Base-by-base conservation (phyloP, 1,140 invertebrate species). In the Choristoneura fumiferana region DNA sequence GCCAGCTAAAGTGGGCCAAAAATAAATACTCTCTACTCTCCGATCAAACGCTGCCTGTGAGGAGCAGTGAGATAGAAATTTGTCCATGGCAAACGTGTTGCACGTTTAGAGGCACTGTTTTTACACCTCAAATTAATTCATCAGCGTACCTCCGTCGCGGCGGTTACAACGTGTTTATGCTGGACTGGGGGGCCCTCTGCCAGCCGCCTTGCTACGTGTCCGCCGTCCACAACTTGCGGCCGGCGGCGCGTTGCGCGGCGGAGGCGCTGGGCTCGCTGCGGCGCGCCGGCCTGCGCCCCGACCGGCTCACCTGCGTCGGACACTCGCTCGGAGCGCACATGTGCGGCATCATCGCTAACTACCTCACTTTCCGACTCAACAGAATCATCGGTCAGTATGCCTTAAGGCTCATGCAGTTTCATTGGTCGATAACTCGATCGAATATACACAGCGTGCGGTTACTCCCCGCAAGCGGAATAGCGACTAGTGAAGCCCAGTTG, bases 251-350 rank as follows among this genome's bases (percentile, higher is more conserved):
- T 36, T 95, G 94, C 66, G 87, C 92, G 0, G 93, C 93, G 0
- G 86, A 91, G 8, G 89, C 93, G 2, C 60, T 95, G 4, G 92
- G 91, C 0, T 90, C 85, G 1, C 81, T 96, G 13, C 86, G 93
- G 8, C 82, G 87, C 18, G 87, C 91, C 0, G 94, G 94, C 0
- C 77, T 95, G 18, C 84, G 90, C 10, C 91, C 93, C 0, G 82
- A 91, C 10, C 76, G 84, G 8, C 92, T 94, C 6, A 94, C 92
- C 0, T 95, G 94, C 75, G 93, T 95, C 1, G 94, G 94, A 0
- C 94, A 95, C 77, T 94, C 93, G 0, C 86, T 95, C 9, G 94
- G 94, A 62, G 93, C 94, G 0, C 94, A 95, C 68, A 73, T 94
- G n/a, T 95, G 94, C 62, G 94, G 94, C 1, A 91, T 94, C 35